phyloP scores from a whole-genome alignment of 1,140 invertebrate genomes.

The Tetragnatha versicolor region DNA sequence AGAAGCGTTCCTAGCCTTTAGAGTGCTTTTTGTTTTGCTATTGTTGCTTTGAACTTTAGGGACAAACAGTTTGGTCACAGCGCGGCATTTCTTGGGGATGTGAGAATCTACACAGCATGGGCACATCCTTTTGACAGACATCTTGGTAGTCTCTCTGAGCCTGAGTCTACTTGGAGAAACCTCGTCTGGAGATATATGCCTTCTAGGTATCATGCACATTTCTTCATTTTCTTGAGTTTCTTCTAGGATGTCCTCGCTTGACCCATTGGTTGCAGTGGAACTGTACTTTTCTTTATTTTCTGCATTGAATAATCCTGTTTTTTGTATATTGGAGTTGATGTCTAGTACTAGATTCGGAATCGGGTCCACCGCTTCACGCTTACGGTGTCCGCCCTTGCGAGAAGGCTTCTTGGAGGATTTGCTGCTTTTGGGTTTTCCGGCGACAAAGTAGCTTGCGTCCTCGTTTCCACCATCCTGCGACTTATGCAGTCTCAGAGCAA shows the following conservation, averaged over 20 bases:
- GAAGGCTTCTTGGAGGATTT: constrained; percentile 22
- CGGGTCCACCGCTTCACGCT: not conserved
- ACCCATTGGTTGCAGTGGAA: not conserved
- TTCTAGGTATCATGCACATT: not conserved
- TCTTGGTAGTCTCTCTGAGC: constrained; percentile 36
- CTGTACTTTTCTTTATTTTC: not conserved
- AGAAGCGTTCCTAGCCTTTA: not conserved
- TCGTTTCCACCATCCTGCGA: not conserved
- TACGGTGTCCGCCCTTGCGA: too few species aligned
- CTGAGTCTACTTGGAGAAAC: constrained; percentile 17
- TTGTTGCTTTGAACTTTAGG: constrained; percentile 4
- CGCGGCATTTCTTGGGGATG: constrained; percentile 39
- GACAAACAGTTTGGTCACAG: not conserved
- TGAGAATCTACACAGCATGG: constrained; percentile 42
- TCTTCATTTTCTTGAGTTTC: constrained; percentile 24
- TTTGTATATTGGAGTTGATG: constrained; percentile 32
- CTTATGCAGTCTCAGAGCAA: constrained; percentile 24
- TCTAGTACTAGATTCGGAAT: not conserved
- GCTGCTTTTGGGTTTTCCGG: constrained; percentile 2
- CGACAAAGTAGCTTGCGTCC: not conserved
- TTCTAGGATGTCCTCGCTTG: not conserved
- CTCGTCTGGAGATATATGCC: not conserved
- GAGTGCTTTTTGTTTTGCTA: constrained; percentile 15
- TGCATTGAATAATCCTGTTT: not conserved
- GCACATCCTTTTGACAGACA: constrained; percentile 43